These are phyloP conservation scores for Sesia bembeciformis DNA, from an alignment of 2,888 invertebrate genomes.

Conservation along the genomic window DNA sequence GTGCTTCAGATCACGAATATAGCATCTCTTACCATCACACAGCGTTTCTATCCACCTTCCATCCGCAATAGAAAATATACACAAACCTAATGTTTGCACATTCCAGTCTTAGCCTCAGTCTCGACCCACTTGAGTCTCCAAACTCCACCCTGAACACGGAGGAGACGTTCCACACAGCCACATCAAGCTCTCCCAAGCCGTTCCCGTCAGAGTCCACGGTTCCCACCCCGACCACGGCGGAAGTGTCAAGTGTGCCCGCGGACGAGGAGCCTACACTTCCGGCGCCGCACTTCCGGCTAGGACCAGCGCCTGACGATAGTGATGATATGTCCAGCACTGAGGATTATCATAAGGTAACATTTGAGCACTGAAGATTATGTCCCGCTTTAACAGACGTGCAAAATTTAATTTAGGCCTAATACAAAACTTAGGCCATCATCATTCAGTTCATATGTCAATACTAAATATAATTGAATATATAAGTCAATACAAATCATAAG, in stretches of 20 bases:
- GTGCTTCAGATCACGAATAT: no score
- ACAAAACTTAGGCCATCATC: no score
- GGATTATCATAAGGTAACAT: slow-evolving; percentile 63
- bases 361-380: not conserved
- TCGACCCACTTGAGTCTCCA: slow-evolving; percentile 71
- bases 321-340: slow-evolving; percentile 77
- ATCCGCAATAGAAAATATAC: no score
- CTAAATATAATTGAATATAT: no score
- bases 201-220: slow-evolving; percentile 11
- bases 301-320: slow-evolving; percentile 69
- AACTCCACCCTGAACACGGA: slow-evolving; percentile 55
- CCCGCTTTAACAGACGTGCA: no score
- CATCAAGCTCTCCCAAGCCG: slow-evolving; percentile 60
- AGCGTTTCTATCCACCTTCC: no score
- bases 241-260: slow-evolving; percentile 15
- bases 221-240: slow-evolving; percentile 18
- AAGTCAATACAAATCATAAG: no score
- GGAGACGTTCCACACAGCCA: slow-evolving; percentile 82
- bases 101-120: slow-evolving; percentile 78
- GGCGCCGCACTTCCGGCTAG: slow-evolving; percentile 41
- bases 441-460: no score
- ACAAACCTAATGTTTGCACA: no score
- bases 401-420: no score
- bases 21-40: no score
- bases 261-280: slow-evolving; percentile 12